These are phyloP conservation scores for Alethe diademata DNA, from an alignment of 2,113 vertebrate species.

Conservation along the genomic window DNA sequence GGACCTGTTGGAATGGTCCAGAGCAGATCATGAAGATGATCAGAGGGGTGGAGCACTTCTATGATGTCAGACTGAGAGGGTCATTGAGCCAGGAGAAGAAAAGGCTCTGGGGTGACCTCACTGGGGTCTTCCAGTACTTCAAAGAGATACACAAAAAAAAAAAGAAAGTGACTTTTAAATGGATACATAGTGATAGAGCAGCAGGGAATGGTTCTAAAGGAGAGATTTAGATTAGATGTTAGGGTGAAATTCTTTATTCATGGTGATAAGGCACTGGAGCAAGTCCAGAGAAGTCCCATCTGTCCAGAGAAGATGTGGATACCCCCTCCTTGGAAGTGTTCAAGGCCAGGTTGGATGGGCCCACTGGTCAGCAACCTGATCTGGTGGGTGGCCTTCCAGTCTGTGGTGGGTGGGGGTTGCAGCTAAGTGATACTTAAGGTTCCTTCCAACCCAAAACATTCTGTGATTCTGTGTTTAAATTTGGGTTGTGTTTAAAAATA, in stretches of 20 bases:
- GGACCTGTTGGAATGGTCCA: neutral
- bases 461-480: neutral
- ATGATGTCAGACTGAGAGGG: accelerated
- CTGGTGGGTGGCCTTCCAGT: neutral
- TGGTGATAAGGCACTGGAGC: neutral
- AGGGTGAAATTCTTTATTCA: neutral
- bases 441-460: neutral
- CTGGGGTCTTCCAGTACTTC: neutral
- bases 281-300: too few species aligned
- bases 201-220: neutral
- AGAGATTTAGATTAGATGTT: neutral
- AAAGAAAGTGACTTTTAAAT: neutral
- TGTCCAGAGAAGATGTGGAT: neutral
- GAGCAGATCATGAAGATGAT: neutral
- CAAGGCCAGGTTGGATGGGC: neutral
- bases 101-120: neutral
- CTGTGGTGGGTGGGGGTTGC: neutral
- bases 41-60: neutral
- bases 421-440: neutral
- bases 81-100: neutral
- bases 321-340: neutral
- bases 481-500: neutral
- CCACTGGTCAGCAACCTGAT: neutral
- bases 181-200: neutral
- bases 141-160: neutral